Percentiles rank a stretch among this genome's conserved stretches.
Evolutionary conservation across 2,797 vertebrate genomes (phyloP).

Genomic region (Eleutherodactylus coqui): DNA sequence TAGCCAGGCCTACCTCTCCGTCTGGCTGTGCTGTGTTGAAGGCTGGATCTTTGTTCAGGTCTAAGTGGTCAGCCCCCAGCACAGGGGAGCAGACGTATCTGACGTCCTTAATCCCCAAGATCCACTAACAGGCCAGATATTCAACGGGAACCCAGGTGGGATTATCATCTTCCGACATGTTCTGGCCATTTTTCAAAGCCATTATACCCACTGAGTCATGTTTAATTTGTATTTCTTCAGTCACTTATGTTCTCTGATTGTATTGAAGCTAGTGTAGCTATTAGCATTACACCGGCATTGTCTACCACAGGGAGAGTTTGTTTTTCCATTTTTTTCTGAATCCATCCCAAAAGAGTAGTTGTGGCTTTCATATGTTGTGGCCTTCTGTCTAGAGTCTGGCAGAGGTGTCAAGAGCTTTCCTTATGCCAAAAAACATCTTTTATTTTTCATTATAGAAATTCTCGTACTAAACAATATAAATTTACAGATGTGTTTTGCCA

Average conservation of each 20-base stretch:
- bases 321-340: background rate
- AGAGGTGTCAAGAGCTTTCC: conserved; percentile 1
- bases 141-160: conserved; percentile 28
- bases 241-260: conserved; percentile 27
- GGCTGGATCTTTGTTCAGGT: conserved; percentile 48
- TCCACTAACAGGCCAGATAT: conserved; percentile 52
- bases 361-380: background rate
- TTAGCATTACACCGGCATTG: conserved; percentile 38
- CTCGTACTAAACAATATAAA: background rate
- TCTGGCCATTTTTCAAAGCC: conserved; percentile 53
- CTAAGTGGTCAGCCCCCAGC: conserved; percentile 32
- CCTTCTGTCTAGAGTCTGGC: conserved; percentile 12
- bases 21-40: conserved; percentile 29
- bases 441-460: background rate
- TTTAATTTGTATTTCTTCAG: conserved; percentile 50
- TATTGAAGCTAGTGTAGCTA: conserved; percentile 41
- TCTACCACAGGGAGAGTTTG: conserved; percentile 4
- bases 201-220: conserved; percentile 36
- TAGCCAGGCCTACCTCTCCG: conserved; percentile 29
- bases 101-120: conserved; percentile 40
- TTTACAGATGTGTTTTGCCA: background rate
- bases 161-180: conserved; percentile 47
- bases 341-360: conserved; percentile 15
- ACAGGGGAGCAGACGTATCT: conserved; percentile 36
- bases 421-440: background rate